phyloP scores from a whole-genome alignment of 2,797 vertebrate species.

The Staurois parvus region DNA sequence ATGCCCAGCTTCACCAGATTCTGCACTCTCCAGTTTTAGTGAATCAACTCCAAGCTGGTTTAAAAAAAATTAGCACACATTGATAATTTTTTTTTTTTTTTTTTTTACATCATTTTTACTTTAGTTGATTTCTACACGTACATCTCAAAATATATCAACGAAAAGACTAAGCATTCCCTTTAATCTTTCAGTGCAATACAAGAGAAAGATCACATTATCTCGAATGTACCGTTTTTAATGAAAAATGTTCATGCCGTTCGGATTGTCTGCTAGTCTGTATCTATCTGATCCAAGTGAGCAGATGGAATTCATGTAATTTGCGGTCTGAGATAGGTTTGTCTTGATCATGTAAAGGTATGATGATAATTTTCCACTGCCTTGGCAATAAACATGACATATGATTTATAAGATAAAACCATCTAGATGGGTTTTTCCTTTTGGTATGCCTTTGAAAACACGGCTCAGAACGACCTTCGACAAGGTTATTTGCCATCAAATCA shows the following conservation, averaged over 20 bases:
- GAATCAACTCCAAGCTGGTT: too few species aligned
- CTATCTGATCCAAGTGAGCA: not conserved
- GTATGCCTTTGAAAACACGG: not conserved
- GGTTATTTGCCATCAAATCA: constrained; percentile 33
- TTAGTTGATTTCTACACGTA: not conserved
- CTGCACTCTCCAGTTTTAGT: too few species aligned
- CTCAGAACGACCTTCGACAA: constrained; percentile 20
- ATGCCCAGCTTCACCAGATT: too few species aligned
- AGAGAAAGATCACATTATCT: not conserved
- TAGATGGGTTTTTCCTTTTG: not conserved
- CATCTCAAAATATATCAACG: not conserved
- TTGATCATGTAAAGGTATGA: not conserved
- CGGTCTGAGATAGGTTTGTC: not conserved
- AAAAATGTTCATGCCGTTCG: constrained; percentile 1
- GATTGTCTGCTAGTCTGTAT: not conserved
- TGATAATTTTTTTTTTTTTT: not conserved
- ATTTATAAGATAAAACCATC: not conserved
- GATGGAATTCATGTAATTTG: not conserved
- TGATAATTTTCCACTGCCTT: not conserved
- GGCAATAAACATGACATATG: constrained; percentile 4
- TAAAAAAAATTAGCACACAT: too few species aligned
- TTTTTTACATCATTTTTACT: not conserved
- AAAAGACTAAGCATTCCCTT: not conserved
- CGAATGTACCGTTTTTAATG: not conserved
- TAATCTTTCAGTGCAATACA: not conserved